Conservation (phyloP, 1,140 invertebrate species). For the Bemisia tabaci region DNA sequence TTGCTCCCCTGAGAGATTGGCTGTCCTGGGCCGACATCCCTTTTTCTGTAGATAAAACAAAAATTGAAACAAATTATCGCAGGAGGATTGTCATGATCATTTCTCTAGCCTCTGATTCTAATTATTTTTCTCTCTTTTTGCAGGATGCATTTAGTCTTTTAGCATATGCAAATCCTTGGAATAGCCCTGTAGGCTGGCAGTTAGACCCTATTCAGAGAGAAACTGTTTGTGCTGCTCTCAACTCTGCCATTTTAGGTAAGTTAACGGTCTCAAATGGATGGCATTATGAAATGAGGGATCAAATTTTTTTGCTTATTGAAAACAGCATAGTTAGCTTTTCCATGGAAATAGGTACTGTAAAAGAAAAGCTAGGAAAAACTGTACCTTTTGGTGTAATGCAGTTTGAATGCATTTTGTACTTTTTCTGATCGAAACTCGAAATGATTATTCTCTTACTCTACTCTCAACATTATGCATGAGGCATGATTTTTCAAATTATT, state of each 20-base stretch:
- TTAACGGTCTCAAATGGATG: constrained; percentile 4
- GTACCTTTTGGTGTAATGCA: neutral
- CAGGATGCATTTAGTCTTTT: constrained; percentile 95
- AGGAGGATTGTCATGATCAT: too few species aligned
- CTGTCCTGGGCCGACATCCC: too few species aligned
- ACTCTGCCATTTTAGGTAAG: constrained; percentile 89
- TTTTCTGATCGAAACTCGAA: neutral
- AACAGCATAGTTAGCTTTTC: neutral
- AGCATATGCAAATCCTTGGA: constrained; percentile 95
- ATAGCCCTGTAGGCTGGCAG: constrained; percentile 89
- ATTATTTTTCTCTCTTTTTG: too few species aligned
- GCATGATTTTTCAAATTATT: too few species aligned
- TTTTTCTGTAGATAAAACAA: too few species aligned
- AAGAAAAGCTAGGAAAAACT: neutral
- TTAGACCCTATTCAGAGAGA: constrained; percentile 84
- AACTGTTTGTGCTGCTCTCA: constrained; percentile 84
- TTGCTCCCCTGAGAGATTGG: too few species aligned
- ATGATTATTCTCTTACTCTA: too few species aligned
- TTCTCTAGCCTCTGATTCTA: too few species aligned
- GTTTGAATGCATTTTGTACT: neutral
- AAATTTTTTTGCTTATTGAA: constrained; percentile 1
- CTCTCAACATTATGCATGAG: too few species aligned
- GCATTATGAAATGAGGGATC: constrained; percentile 7
- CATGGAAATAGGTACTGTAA: neutral
- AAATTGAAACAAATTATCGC: too few species aligned